phyloP scores from a whole-genome alignment of 2,888 invertebrate species.

The Idaea dimidiata region DNA sequence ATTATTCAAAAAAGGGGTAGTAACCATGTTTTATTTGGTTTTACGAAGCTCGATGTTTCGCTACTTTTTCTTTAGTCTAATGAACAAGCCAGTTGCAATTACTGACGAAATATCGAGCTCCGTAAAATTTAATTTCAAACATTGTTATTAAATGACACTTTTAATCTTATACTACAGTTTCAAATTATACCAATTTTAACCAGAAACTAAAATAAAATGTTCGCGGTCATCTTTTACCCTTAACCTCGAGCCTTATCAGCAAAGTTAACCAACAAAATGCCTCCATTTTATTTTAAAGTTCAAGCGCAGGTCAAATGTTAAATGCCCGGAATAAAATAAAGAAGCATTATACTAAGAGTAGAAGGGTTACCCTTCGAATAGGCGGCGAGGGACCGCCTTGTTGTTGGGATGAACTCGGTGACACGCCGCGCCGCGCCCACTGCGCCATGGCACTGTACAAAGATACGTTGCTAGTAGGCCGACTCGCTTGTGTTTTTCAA shows the following conservation, averaged over 20 bases:
- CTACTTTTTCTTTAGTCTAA: too few species aligned
- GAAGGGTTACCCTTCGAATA: not conserved
- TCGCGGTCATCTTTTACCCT: not conserved
- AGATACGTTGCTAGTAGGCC: too few species aligned
- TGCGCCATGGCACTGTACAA: too few species aligned
- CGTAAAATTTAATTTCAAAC: not conserved
- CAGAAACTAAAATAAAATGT: not conserved
- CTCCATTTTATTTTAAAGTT: not conserved
- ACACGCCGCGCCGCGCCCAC: not conserved
- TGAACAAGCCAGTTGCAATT: too few species aligned
- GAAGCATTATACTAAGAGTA: not conserved
- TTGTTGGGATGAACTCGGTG: not conserved
- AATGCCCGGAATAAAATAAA: not conserved
- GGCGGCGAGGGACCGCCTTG: not conserved
- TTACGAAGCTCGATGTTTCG: too few species aligned
- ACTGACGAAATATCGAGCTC: too few species aligned
- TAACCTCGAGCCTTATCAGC: not conserved
- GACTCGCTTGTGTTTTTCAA: too few species aligned
- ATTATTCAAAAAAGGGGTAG: too few species aligned
- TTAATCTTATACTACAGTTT: not conserved
- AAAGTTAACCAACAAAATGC: not conserved
- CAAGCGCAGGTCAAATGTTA: not conserved
- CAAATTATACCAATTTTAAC: too few species aligned
- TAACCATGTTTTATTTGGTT: too few species aligned
- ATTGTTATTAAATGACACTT: not conserved